phyloP scores from a whole-genome alignment of 2,797 vertebrate genomes.

The Alauda arvensis region DNA sequence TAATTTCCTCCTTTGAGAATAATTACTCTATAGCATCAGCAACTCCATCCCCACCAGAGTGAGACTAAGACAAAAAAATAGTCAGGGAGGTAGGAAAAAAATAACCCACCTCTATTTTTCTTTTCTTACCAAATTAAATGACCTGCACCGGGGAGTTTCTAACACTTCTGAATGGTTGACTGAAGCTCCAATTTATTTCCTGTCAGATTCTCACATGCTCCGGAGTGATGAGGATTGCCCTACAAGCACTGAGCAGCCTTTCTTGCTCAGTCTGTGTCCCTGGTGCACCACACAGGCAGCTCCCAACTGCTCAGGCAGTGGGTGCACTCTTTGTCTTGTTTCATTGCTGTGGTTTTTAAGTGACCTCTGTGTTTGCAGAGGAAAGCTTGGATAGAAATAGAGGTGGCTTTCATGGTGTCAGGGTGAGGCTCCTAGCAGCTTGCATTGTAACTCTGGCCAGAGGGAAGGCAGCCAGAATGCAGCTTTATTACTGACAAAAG shows the following conservation, averaged over 20 bases:
- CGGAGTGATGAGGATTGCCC: constrained; percentile 4
- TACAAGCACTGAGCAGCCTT: background rate
- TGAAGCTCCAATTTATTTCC: constrained; percentile 48
- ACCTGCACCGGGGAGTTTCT: background rate
- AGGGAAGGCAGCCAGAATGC: background rate
- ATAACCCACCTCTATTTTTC: background rate
- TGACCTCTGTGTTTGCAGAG: background rate
- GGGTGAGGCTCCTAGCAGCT: background rate
- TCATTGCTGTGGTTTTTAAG: background rate
- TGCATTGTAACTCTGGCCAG: background rate
- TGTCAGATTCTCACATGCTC: constrained; percentile 24
- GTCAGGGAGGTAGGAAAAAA: background rate
- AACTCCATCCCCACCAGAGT: background rate
- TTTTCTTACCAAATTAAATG: constrained; percentile 7
- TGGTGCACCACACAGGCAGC: background rate
- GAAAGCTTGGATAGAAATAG: background rate
- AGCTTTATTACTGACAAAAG: background rate
- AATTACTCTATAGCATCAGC: background rate
- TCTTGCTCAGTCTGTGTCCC: background rate
- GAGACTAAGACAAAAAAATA: background rate
- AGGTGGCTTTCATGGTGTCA: background rate
- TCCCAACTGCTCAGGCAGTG: background rate
- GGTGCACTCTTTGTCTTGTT: background rate
- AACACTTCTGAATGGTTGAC: constrained; percentile 40
- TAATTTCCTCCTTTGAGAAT: background rate